Percentiles rank a stretch among this genome's conserved stretches.
phyloP scores from a whole-genome alignment of 2,888 invertebrate genomes.

The Tuta absoluta region DNA sequence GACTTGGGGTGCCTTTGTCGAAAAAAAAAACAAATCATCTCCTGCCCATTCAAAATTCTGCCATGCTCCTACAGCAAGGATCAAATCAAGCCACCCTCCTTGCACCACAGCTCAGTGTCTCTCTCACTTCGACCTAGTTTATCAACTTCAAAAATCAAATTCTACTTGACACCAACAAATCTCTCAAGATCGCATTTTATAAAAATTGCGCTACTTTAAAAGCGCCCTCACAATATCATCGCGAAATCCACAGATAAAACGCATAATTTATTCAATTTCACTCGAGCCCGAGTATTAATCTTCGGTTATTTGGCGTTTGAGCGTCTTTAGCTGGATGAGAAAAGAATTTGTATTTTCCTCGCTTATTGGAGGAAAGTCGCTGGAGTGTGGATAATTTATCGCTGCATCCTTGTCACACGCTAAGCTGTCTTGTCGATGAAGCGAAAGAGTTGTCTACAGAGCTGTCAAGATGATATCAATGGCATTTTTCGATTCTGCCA shows the following conservation, averaged over 20 bases:
- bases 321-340: conserved; percentile 29
- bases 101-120: too few species aligned
- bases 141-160: too few species aligned
- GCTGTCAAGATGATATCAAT: too few species aligned
- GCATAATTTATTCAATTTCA: conserved; percentile 32
- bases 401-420: conserved; percentile 35
- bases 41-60: too few species aligned
- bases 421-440: too few species aligned
- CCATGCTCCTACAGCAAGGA: too few species aligned
- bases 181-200: neutral
- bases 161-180: neutral
- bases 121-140: too few species aligned
- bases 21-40: too few species aligned
- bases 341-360: conserved; percentile 41
- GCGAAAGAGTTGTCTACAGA: too few species aligned
- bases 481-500: too few species aligned
- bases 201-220: neutral
- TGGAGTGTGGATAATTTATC: conserved; percentile 49
- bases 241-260: conserved; percentile 20
- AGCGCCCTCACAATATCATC: neutral
- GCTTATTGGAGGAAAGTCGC: conserved; percentile 40
- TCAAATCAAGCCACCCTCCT: too few species aligned
- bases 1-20: too few species aligned
- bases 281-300: conserved; percentile 31
- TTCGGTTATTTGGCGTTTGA: conserved; percentile 33